Percentiles rank a stretch among this genome's conserved stretches.
Evolutionary conservation across 2,113 vertebrate species (phyloP).

Genomic region (Orycteropus afer): DNA sequence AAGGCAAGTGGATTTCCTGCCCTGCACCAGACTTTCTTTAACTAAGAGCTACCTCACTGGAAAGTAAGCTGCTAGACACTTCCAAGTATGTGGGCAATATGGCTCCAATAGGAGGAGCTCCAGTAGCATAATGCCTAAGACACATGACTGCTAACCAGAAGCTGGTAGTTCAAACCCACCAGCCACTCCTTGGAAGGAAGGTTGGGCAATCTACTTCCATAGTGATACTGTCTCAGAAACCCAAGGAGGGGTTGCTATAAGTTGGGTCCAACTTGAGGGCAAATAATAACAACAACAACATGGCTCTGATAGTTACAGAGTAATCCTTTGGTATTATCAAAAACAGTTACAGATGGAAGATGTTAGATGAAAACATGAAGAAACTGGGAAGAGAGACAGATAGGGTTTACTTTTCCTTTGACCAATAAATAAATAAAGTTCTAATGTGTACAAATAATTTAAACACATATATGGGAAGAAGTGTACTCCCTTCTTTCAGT

Average conservation of each 20-base stretch:
- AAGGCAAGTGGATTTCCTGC: neutral
- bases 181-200: no score
- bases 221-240: no score
- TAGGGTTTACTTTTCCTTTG: neutral
- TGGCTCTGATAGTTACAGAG: neutral
- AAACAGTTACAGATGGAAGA: neutral
- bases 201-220: no score
- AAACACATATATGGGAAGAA: neutral
- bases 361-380: neutral
- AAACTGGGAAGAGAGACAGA: neutral
- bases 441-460: neutral
- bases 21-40: neutral
- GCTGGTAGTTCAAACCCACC: no score
- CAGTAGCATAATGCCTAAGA: no score
- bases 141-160: no score
- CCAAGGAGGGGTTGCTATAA: no score
- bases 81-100: neutral
- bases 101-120: no score
- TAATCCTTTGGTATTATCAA: neutral
- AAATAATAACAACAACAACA: no score
- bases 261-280: no score
- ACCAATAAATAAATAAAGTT: neutral
- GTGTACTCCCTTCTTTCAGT: neutral
- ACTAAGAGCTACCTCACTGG: neutral
- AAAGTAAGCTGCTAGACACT: neutral